Conservation (phyloP, 2,797 vertebrate species). For the Hybognathus amarus region DNA sequence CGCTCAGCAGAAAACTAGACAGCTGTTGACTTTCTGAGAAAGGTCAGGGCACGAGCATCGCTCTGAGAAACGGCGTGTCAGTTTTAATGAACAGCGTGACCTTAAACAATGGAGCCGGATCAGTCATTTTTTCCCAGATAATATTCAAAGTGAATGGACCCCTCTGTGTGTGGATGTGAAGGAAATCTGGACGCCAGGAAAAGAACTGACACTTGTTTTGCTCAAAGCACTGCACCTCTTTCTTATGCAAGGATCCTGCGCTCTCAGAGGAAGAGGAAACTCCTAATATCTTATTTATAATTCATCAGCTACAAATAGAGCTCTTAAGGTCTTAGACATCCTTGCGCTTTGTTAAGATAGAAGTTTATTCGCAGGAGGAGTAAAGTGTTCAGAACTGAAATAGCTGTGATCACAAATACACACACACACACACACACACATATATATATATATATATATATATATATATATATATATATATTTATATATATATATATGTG, state of each 20-base stretch:
- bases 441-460: no score
- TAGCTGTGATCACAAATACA: background rate
- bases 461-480: no score
- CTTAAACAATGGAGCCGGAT: conserved; percentile 77
- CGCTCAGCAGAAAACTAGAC: conserved; percentile 66
- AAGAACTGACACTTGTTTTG: conserved; percentile 18
- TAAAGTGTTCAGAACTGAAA: background rate
- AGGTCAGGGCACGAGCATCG: conserved; percentile 73
- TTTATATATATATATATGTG: no score
- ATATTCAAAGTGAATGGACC: conserved; percentile 65
- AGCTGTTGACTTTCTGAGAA: conserved; percentile 71
- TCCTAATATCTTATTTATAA: conserved; percentile 46
- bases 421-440: no score
- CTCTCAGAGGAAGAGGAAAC: conserved; percentile 41
- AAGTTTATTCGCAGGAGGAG: background rate
- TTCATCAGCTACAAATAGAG: conserved; percentile 51
- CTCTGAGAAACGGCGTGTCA: conserved; percentile 73
- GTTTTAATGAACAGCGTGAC: conserved; percentile 81
- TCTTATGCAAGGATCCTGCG: conserved; percentile 51
- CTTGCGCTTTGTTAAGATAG: background rate
- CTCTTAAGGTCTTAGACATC: background rate
- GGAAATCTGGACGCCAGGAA: conserved; percentile 39
- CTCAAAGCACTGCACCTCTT: conserved; percentile 11
- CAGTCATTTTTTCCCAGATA: conserved; percentile 65
- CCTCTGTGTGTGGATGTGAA: conserved; percentile 41